phyloP scores from a whole-genome alignment of 2,888 invertebrate species.

The Lamellibrachia satsuma region DNA sequence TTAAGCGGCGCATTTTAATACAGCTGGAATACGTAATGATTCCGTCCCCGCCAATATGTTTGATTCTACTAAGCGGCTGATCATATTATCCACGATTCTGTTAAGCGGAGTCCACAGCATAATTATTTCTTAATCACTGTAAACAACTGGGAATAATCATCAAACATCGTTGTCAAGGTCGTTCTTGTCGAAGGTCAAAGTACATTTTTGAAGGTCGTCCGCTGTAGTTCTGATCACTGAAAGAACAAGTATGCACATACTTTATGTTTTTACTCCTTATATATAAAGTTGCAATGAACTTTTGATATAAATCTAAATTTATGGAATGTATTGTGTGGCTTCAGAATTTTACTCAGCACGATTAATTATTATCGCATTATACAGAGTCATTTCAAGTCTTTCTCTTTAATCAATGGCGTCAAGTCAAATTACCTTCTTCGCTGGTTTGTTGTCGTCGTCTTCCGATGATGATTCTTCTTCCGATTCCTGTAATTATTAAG shows the following conservation, averaged over 20 bases:
- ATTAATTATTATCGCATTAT: no score
- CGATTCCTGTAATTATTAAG: not conserved
- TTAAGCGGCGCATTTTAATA: no score
- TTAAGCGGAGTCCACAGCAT: not conserved
- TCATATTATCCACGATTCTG: no score
- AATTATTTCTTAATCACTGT: not conserved
- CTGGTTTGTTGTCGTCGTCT: not conserved
- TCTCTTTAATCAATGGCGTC: not conserved
- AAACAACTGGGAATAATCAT: not conserved
- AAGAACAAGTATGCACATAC: not conserved
- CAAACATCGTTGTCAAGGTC: not conserved
- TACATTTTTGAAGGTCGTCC: not conserved
- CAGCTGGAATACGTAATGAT: no score
- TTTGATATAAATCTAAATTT: not conserved
- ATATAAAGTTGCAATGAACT: not conserved
- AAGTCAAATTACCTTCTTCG: not conserved
- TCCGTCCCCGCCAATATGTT: no score
- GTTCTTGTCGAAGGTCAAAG: not conserved
- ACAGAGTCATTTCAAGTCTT: not conserved
- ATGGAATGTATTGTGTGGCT: not conserved
- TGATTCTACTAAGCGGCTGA: no score
- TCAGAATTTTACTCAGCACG: not conserved
- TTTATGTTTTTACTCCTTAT: not conserved
- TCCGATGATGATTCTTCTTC: slow-evolving; percentile 6
- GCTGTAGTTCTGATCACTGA: not conserved